A percentile compares a stretch with the other conserved stretches of the same genome.
Conservation (phyloP, 2,888 invertebrate genomes). For the Smittia aterrima region DNA sequence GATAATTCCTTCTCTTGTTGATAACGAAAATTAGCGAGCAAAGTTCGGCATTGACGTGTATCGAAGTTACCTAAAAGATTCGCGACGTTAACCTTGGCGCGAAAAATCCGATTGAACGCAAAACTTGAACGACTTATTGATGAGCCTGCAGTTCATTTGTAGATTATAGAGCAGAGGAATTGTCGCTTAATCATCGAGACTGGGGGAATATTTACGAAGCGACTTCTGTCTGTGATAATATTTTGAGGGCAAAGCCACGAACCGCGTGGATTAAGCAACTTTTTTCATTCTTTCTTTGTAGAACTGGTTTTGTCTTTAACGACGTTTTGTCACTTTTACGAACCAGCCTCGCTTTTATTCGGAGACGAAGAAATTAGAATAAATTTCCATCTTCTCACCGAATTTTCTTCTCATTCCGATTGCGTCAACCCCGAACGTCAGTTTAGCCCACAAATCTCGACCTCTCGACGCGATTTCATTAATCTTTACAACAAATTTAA, state of each 20-base stretch:
- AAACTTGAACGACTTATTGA: neutral
- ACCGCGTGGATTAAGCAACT: neutral
- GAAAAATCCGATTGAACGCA: no score
- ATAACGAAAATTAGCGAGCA: no score
- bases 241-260: constrained; percentile 6
- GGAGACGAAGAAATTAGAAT: neutral
- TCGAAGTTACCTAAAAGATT: no score
- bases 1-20: no score
- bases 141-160: neutral
- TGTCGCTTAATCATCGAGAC: neutral
- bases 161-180: neutral
- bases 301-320: neutral
- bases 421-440: neutral
- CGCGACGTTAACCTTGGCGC: no score
- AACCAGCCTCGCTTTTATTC: no score
- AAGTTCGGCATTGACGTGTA: no score
- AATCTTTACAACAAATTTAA: neutral
- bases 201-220: neutral
- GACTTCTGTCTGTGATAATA: neutral
- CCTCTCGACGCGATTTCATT: neutral
- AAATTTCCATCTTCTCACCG: neutral
- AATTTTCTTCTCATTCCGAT: no score
- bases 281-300: neutral
- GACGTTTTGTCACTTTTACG: neutral
- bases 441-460: neutral